phyloP scores from a whole-genome alignment of 2,113 vertebrate genomes.

The Hippocampus abdominalis region DNA sequence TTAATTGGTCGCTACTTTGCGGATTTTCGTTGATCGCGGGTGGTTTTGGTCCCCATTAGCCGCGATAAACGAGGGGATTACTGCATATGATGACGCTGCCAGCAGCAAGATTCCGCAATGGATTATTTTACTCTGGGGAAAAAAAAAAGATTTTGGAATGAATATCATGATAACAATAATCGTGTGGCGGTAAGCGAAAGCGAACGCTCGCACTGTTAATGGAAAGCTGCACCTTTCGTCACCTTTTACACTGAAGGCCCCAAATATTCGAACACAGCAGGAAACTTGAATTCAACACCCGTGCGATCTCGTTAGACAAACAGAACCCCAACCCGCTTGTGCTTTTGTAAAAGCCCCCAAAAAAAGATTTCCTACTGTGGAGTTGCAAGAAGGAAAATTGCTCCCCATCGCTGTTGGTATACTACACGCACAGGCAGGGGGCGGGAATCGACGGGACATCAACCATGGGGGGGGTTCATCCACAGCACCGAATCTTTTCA shows the following conservation, averaged over 20 bases:
- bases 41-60: too few relatives aligned
- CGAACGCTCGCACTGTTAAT: neutral
- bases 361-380: constrained; percentile 1
- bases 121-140: neutral
- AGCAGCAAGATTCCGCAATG: neutral
- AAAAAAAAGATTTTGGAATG: neutral
- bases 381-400: neutral
- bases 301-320: constrained; percentile 19
- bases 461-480: too few relatives aligned
- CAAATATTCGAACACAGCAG: constrained; percentile 23
- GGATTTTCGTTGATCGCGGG: too few relatives aligned
- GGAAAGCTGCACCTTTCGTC: constrained; percentile 9
- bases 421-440: too few relatives aligned
- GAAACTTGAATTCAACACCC: constrained; percentile 1
- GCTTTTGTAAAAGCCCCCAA: constrained; percentile 25
- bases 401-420: too few relatives aligned
- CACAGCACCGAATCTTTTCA: too few relatives aligned
- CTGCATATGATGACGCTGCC: neutral
- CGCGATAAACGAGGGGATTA: too few relatives aligned
- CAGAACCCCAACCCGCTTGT: constrained; percentile 25
- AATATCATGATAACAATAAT: neutral
- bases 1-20: too few relatives aligned
- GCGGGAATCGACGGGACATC: too few relatives aligned
- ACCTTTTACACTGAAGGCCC: constrained; percentile 3
- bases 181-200: neutral